phyloP scores from a whole-genome alignment of 2,888 invertebrate species.

The Cephus nigrinus region DNA sequence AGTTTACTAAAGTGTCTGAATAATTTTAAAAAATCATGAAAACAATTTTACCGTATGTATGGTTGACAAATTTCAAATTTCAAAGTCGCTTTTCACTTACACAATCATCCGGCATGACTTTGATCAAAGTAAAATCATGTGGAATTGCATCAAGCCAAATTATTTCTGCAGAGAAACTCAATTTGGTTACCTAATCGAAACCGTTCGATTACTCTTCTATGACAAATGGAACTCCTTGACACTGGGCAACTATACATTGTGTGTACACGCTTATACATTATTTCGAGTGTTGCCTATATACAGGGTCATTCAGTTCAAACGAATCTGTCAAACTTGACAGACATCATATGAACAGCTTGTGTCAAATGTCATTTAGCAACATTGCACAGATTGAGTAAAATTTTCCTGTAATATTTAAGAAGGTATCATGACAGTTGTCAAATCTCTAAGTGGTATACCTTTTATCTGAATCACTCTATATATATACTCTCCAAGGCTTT shows the following conservation, averaged over 20 bases:
- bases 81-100: not conserved
- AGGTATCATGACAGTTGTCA: not conserved
- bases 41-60: not conserved
- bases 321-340: not conserved
- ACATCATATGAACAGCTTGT: not conserved
- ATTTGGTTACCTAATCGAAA: not conserved
- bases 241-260: not conserved
- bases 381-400: not conserved
- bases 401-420: not conserved
- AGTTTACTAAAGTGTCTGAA: too few relatives aligned
- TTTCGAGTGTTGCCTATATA: not conserved
- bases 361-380: not conserved
- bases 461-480: not conserved
- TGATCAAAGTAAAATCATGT: not conserved
- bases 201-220: not conserved
- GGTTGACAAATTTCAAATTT: too few relatives aligned
- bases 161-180: not conserved
- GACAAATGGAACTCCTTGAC: not conserved
- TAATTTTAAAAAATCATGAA: not conserved
- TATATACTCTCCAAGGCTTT: not conserved
- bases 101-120: not conserved
- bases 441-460: not conserved
- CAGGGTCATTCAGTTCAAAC: not conserved
- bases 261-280: not conserved
- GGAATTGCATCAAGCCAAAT: not conserved